Base-by-base conservation (phyloP, 2,113 vertebrate genomes). In the Stigmatopora argus region DNA sequence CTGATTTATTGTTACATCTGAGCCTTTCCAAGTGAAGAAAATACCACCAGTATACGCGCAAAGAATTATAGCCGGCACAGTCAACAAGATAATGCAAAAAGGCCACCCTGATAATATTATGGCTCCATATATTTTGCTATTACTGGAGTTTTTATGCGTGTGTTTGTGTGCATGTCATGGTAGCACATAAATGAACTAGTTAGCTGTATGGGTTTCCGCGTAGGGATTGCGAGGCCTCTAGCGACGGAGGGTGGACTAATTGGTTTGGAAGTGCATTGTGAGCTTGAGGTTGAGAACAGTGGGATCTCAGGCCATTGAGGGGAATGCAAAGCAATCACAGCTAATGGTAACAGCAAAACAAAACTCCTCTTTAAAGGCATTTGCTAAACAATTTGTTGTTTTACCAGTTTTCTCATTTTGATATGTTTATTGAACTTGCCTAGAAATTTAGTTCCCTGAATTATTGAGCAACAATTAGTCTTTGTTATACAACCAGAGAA, bases 231-330 rank as follows among this genome's bases (percentile, higher is more conserved):
- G 35, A 45, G 57, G 78, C 67, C 78, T 74, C 62, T 67, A 65
- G 69, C 71, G 81, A 80, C 73, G 71, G 65, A 3, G 65, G 70
- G 64, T 65, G 63, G 67, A 63, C 71, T 81, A 86, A 83, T 81
- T 80, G 83, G 78, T 79, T 87, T 78, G 75, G 77, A 80, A 77
- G 74, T 70, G 73, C 70, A 69, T 69, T 78, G 77, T 62, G 65
- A 65, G 62, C 62, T n/a, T 17, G 69, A 72, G 26, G 56, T 70
- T 75, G 70, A 70, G 71, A 84, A 78, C 65, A 66, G 62, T 73
- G 71, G 74, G 77, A 75, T 81, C 74, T 72, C 74, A 63, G 76
- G 78, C 62, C 78, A 70, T 73, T 41, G 62, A 64, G 64, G 78
- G 64, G 57, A 80, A 73, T 79, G 64, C 73, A 64, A 80, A 80